Percentiles rank a stretch among this genome's conserved stretches.
phyloP scores from a whole-genome alignment of 2,113 vertebrate species.

The Sceloporus undulatus region DNA sequence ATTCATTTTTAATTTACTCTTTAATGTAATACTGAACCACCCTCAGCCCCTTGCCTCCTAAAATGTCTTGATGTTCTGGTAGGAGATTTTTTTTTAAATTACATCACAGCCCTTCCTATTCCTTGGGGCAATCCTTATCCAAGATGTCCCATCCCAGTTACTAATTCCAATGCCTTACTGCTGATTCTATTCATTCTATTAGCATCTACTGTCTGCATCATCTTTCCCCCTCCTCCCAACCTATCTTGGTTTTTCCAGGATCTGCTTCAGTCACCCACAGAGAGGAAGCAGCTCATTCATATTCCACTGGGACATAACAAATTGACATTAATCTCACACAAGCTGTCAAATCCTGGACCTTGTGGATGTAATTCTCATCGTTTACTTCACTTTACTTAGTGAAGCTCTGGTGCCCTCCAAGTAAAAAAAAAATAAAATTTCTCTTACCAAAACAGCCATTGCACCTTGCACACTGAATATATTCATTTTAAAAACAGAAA shows the following conservation, averaged over 20 bases:
- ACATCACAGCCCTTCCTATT: neutral
- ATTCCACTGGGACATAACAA: neutral
- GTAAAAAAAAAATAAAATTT: neutral
- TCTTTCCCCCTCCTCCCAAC: neutral
- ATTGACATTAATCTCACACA: neutral
- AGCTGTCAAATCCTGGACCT: neutral
- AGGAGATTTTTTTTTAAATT: neutral
- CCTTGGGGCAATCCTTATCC: neutral
- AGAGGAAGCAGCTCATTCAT: neutral
- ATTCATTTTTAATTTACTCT: neutral
- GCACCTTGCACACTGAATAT: neutral
- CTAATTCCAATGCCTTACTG: neutral
- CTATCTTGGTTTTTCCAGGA: neutral
- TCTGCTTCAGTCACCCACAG: neutral
- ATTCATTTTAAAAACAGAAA: neutral
- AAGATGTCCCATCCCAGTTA: neutral
- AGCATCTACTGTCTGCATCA: neutral
- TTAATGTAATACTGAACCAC: neutral
- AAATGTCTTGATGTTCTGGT: neutral
- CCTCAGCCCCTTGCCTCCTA: neutral
- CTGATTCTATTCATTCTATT: neutral
- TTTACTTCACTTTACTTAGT: neutral
- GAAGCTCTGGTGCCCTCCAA: neutral
- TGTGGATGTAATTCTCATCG: neutral
- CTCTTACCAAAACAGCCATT: neutral